These are phyloP conservation scores for Cephalopterus ornatus DNA, from an alignment of 2,113 vertebrate genomes.

Conservation along the genomic window DNA sequence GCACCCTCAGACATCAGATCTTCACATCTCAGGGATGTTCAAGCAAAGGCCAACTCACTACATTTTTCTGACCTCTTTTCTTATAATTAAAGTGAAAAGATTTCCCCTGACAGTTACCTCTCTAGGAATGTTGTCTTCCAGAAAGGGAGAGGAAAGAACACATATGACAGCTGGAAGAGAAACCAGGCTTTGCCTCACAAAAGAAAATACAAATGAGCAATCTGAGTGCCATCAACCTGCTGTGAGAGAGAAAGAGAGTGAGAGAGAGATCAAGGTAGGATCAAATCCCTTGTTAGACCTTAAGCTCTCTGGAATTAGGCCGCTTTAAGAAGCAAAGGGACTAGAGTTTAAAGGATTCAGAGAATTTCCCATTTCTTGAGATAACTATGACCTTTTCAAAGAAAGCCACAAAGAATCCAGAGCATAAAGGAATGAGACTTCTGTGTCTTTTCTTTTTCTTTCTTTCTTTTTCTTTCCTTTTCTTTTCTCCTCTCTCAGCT, in stretches of 20 bases:
- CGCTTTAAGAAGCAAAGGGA: conserved; percentile 39
- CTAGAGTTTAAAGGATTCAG: conserved; percentile 51
- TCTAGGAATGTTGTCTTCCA: conserved; percentile 12
- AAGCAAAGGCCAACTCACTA: background rate
- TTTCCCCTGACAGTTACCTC: background rate
- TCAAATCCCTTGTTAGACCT: conserved; percentile 51
- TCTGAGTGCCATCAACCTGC: conserved; percentile 42
- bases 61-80: background rate
- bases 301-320: conserved; percentile 50
- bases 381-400: conserved; percentile 49
- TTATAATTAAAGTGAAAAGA: background rate
- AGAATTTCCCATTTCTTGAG: conserved; percentile 50
- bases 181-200: conserved; percentile 26
- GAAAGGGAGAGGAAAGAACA: background rate
- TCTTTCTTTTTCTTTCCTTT: background rate
- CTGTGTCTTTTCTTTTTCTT: background rate
- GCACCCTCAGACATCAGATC: background rate
- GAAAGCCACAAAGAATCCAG: conserved; percentile 35
- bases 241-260: conserved; percentile 9
- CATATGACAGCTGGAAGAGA: conserved; percentile 26
- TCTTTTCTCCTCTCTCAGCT: background rate
- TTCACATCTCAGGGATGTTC: background rate
- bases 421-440: conserved; percentile 26
- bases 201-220: conserved; percentile 61
- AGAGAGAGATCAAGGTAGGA: background rate